These are phyloP conservation scores for Acanthosepion esculentum DNA, from an alignment of 2,888 invertebrate species.

Conservation along the genomic window DNA sequence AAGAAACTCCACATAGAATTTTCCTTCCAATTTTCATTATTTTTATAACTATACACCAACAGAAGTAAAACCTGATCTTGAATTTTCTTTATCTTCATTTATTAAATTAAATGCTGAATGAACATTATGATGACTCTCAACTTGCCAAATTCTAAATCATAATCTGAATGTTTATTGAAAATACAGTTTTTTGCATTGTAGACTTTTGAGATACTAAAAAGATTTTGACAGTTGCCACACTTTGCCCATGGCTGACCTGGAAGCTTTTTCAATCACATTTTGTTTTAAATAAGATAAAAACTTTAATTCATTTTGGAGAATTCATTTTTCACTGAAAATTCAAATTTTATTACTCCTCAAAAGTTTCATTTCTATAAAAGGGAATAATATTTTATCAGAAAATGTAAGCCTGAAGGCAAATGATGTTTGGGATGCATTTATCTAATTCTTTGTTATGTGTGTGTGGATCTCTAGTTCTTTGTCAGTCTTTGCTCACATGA, in stretches of 20 bases:
- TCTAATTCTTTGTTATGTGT: not conserved
- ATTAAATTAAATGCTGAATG: too few relatives aligned
- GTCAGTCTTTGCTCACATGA: not conserved
- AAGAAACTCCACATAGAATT: too few relatives aligned
- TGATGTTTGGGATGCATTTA: not conserved
- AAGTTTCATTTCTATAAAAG: slow-evolving; percentile 5
- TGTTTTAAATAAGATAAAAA: not conserved
- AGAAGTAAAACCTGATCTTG: too few relatives aligned
- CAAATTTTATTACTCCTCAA: not conserved
- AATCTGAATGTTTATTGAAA: too few relatives aligned
- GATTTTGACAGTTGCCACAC: not conserved
- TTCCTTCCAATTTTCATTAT: too few relatives aligned
- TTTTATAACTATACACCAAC: too few relatives aligned
- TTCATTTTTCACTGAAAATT: not conserved
- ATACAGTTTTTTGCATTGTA: not conserved
- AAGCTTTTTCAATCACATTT: not conserved
- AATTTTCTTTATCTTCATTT: too few relatives aligned
- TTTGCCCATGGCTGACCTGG: not conserved
- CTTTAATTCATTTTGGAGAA: not conserved
- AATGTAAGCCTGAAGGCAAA: not conserved
- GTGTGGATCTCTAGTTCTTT: not conserved
- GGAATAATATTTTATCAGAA: not conserved
- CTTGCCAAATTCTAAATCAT: too few relatives aligned
- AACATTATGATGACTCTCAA: too few relatives aligned
- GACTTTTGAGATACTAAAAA: not conserved